These are phyloP conservation scores for Nesospiza acunhae DNA, from an alignment of 2,113 vertebrate species.

Conservation along the genomic window DNA sequence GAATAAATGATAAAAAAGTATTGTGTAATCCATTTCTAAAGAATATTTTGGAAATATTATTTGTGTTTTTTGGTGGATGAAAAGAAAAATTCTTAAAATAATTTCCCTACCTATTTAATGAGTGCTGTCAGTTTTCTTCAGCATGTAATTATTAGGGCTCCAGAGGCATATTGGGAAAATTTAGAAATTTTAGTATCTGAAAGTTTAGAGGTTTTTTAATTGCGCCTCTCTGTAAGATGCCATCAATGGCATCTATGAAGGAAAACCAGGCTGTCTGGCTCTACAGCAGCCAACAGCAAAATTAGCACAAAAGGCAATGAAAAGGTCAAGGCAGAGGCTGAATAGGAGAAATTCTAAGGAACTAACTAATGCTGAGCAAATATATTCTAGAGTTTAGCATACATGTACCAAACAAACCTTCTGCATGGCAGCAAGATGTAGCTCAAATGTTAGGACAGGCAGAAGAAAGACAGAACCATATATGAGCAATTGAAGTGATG, in stretches of 20 bases:
- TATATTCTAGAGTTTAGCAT: slow-evolving; percentile 47
- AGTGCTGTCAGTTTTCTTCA: slow-evolving; percentile 50
- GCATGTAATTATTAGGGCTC: slow-evolving; percentile 16
- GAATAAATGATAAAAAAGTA: slow-evolving; percentile 38
- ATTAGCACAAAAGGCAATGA: slow-evolving; percentile 30
- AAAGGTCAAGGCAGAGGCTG: neutral
- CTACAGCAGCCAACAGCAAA: slow-evolving; percentile 67
- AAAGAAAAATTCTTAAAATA: slow-evolving; percentile 50
- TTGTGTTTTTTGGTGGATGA: slow-evolving; percentile 45
- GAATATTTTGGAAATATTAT: slow-evolving; percentile 37
- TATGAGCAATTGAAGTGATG: neutral
- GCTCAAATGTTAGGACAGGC: slow-evolving; percentile 14
- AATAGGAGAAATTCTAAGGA: slow-evolving; percentile 28
- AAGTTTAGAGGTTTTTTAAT: slow-evolving; percentile 41
- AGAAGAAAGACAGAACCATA: slow-evolving; percentile 3
- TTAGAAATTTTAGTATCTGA: slow-evolving; percentile 11
- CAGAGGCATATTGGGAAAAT: slow-evolving; percentile 38
- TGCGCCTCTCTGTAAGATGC: slow-evolving; percentile 11
- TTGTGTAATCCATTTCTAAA: slow-evolving; percentile 50
- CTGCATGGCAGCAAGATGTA: neutral
- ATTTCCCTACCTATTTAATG: neutral
- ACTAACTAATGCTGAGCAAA: slow-evolving; percentile 15
- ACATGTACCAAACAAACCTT: slow-evolving; percentile 10
- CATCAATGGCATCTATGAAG: slow-evolving; percentile 57
- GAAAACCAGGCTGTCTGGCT: slow-evolving; percentile 53